A percentile compares a stretch with the other conserved stretches of the same genome.
These are phyloP conservation scores for Anguilla pacifica DNA, from an alignment of 2,797 vertebrate species.

Conservation along the genomic window DNA sequence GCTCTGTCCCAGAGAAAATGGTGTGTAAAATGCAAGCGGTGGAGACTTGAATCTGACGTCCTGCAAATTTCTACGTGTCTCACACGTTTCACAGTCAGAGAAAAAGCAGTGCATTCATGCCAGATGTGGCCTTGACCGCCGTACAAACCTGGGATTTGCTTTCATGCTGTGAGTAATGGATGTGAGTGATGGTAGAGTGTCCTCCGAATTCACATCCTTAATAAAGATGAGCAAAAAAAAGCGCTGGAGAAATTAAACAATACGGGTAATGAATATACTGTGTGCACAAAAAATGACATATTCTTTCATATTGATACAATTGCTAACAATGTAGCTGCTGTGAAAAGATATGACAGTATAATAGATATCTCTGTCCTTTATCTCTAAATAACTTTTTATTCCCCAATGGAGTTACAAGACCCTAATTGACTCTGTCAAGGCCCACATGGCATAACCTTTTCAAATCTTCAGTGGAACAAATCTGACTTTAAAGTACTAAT, in stretches of 20 bases:
- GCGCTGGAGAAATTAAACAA: neutral
- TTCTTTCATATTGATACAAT: too few relatives aligned
- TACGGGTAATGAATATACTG: neutral
- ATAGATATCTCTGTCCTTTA: slow-evolving; percentile 7
- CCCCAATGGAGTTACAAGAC: slow-evolving; percentile 9
- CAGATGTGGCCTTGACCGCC: neutral
- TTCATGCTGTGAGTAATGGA: neutral
- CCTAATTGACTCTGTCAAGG: neutral
- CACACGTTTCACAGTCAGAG: neutral
- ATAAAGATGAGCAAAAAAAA: too few relatives aligned
- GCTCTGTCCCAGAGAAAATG: neutral
- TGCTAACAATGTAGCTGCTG: too few relatives aligned
- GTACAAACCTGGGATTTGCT: neutral
- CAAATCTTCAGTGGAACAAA: neutral
- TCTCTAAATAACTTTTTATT: slow-evolving; percentile 30
- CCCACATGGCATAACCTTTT: neutral
- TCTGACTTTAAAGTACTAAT: neutral
- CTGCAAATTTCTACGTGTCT: neutral
- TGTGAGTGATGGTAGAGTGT: neutral
- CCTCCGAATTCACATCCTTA: too few relatives aligned
- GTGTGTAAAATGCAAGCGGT: neutral
- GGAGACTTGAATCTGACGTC: neutral
- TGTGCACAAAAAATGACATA: neutral
- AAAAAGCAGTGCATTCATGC: neutral
- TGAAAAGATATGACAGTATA: slow-evolving; percentile 20